A percentile compares a stretch with the other conserved stretches of the same genome.
Evolutionary conservation across 2,797 vertebrate species (phyloP).

Genomic region (Dendrocincla tyrannina): DNA sequence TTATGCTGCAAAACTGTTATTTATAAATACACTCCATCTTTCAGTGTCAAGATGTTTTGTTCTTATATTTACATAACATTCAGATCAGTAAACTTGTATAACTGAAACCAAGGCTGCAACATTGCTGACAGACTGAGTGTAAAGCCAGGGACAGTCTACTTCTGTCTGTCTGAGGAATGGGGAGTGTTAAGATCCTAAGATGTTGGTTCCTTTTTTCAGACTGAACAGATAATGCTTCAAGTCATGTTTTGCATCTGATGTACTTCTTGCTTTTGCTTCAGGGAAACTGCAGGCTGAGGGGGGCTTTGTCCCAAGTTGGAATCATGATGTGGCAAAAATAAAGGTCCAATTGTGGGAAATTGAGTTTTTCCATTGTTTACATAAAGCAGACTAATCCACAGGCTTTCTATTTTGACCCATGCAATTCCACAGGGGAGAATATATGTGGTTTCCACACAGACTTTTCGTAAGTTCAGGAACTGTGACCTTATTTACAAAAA

Average conservation of each 20-base stretch:
- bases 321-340: neutral
- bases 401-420: neutral
- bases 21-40: neutral
- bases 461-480: neutral
- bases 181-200: neutral
- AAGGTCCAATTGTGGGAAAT: neutral
- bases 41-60: neutral
- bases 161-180: neutral
- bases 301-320: neutral
- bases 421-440: neutral
- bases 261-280: neutral
- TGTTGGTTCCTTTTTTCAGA: neutral
- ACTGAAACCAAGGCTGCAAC: neutral
- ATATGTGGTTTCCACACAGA: neutral
- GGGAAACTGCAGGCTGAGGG: neutral
- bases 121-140: neutral
- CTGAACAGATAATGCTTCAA: fast-evolving
- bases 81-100: neutral
- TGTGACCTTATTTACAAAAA: neutral
- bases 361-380: neutral
- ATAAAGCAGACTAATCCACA: neutral
- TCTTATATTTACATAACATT: neutral
- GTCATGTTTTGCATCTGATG: neutral
- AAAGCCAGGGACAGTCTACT: neutral
- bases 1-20: neutral